phyloP scores from a whole-genome alignment of 2,113 vertebrate species.

The Saccopteryx bilineata region DNA sequence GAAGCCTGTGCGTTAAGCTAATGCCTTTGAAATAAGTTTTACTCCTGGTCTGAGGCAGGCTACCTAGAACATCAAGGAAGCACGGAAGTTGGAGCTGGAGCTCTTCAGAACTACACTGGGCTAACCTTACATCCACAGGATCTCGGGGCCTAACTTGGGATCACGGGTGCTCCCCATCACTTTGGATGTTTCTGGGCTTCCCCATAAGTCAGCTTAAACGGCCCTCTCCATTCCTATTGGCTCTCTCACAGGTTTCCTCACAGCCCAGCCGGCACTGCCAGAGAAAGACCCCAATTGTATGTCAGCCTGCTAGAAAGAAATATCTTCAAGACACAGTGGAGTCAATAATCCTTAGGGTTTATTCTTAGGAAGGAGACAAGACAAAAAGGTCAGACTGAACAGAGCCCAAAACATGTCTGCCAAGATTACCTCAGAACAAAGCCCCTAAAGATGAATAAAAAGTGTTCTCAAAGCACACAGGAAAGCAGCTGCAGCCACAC shows the following conservation, averaged over 20 bases:
- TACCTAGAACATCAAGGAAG: neutral
- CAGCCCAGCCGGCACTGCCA: rapidly evolving
- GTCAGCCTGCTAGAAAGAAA: neutral
- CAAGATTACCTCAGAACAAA: slow-evolving; percentile 49
- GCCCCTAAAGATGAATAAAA: neutral
- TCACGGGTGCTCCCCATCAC: no score
- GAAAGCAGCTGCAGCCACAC: neutral
- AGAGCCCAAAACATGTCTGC: neutral
- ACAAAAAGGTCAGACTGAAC: neutral
- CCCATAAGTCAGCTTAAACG: neutral
- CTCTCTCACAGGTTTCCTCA: neutral
- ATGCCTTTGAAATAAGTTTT: neutral
- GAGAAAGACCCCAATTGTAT: neutral
- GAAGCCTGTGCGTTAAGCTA: neutral
- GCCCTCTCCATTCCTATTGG: rapidly evolving
- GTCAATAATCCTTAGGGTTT: neutral
- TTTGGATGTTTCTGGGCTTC: neutral
- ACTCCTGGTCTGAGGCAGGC: neutral
- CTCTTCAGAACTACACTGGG: neutral
- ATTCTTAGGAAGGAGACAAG: neutral
- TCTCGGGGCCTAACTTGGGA: neutral
- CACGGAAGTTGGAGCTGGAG: neutral
- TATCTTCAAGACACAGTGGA: neutral
- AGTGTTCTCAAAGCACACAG: neutral
- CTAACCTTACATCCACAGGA: neutral